Base-by-base conservation (phyloP, 2,888 invertebrate species). In the Drosophila hamatofila region DNA sequence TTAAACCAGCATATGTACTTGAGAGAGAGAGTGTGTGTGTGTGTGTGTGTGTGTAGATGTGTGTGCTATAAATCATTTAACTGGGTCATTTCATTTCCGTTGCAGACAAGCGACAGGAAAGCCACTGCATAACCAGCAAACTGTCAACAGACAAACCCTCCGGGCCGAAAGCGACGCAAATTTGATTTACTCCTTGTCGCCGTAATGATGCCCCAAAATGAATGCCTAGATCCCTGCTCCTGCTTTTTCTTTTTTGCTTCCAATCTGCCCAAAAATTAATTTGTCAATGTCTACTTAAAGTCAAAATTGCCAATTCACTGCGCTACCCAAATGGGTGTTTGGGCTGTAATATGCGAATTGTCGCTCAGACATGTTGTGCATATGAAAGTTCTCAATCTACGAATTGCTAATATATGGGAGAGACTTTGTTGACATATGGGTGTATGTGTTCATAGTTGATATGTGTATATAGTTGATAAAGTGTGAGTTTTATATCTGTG, bases 21-120 rank as follows among this genome's bases (percentile, higher is more conserved):
- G 49, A 68, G 64, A 55, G 42, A 54, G 49, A 3, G 18, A 44
- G 61, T 55, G 44, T 61, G 63, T 61, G 62, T 49, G 58, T 61
- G 54, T 72, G 60, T 44, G 63, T 61, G 49, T 55, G 46, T 42
- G 62, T 60, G 49, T 59, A 55, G 55, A 54, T 41, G 64, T 66
- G 54, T 78, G 58, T 51, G 65, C 70, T 72, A 83, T 86, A 88
- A 89, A 90, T 90, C 89, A 86, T 86, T 86, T 90, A 88, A 90
- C 89, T 90, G 90, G 85, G 85, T 90, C 90, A 88, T 90, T 85
- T 90, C 90, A 85, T 85, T 85, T 89, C 84, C 84, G 90, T 37
- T 75, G 75, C 55, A 86, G 89, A 85, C 81, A 78, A 80, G 87
- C 64, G 72, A 78, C 80, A 75, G 86, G 76, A 87, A 81, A 78